Percentiles rank a stretch among this genome's conserved stretches.
phyloP scores from a whole-genome alignment of 2,888 invertebrate species.

The Lepas anatifera region DNA sequence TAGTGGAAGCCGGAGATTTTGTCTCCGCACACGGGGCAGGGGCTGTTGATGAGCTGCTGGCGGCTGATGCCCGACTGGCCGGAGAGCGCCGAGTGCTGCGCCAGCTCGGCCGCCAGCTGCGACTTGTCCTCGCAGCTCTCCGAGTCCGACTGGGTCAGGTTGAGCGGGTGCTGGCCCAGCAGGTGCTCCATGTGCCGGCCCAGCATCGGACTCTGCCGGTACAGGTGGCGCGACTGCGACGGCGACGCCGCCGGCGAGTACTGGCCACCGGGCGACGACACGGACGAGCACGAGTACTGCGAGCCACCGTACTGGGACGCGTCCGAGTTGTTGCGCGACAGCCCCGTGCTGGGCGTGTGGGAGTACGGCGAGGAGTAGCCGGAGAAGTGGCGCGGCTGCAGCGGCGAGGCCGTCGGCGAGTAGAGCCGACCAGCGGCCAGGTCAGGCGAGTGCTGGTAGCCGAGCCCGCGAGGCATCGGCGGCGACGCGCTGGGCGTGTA shows the following conservation, averaged over 20 bases:
- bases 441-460: constrained; percentile 15
- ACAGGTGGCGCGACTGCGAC: background rate
- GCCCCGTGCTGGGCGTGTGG: constrained; percentile 27
- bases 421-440: constrained; percentile 33
- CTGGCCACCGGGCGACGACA: constrained; percentile 24
- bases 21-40: constrained; percentile 90
- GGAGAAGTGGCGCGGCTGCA: constrained; percentile 62
- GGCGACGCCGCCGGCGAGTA: constrained; percentile 23
- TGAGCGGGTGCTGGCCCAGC: constrained; percentile 19
- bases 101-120: constrained; percentile 28
- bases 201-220: constrained; percentile 21
- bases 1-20: constrained; percentile 96
- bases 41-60: constrained; percentile 81
- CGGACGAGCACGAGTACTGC: constrained; percentile 24
- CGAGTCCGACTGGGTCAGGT: constrained; percentile 32
- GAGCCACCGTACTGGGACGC: constrained; percentile 43
- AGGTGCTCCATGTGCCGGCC: constrained; percentile 19
- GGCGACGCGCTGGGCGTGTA: constrained; percentile 25
- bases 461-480: constrained; percentile 20
- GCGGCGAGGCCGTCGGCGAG: constrained; percentile 75
- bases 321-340: constrained; percentile 80
- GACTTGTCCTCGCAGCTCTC: constrained; percentile 20
- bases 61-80: constrained; percentile 66
- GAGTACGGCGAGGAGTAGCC: constrained; percentile 31
- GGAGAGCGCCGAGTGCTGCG: constrained; percentile 40